Evolutionary conservation across 92 coral and sea anemone species (phyloP).

Genomic region (Paramuricea clavata): DNA sequence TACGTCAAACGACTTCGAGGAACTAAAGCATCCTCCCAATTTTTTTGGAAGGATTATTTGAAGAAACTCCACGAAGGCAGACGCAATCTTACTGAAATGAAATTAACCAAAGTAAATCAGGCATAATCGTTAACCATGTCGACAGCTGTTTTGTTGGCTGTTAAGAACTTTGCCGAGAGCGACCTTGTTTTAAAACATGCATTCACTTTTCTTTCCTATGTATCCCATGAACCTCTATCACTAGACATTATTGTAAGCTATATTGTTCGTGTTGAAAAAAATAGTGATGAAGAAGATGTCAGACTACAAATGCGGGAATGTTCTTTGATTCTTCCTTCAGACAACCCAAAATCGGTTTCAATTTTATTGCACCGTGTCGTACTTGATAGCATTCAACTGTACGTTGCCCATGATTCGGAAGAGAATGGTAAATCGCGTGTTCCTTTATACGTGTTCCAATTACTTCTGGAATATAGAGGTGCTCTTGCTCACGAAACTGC

Average conservation of each 20-base stretch:
- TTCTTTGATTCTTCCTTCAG: slow-evolving; percentile 42
- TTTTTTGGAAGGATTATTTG: slow-evolving; percentile 29
- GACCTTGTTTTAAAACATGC: background rate
- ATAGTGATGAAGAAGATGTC: slow-evolving; percentile 46
- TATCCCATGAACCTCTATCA: slow-evolving; percentile 9
- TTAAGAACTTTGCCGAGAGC: background rate
- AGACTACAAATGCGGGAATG: slow-evolving; percentile 25
- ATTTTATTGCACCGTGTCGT: too few species aligned
- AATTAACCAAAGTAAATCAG: too few species aligned
- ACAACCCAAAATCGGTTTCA: too few species aligned
- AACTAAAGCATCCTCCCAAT: slow-evolving; percentile 12
- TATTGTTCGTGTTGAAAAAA: slow-evolving; percentile 1
- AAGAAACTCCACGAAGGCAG: background rate
- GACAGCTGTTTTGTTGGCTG: slow-evolving; percentile 35
- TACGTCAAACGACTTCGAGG: slow-evolving; percentile 41
- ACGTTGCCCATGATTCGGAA: too few species aligned
- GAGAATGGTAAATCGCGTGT: background rate
- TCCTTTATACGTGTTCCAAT: background rate
- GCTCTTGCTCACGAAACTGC: background rate
- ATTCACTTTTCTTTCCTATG: slow-evolving; percentile 21
- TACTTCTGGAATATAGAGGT: background rate
- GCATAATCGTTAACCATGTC: slow-evolving; percentile 46
- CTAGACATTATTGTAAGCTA: slow-evolving; percentile 29
- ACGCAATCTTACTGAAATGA: slow-evolving; percentile 2
- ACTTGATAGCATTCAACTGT: too few species aligned